These are phyloP conservation scores for Cyanocitta stelleri DNA, from an alignment of 2,113 vertebrate genomes.

Conservation along the genomic window DNA sequence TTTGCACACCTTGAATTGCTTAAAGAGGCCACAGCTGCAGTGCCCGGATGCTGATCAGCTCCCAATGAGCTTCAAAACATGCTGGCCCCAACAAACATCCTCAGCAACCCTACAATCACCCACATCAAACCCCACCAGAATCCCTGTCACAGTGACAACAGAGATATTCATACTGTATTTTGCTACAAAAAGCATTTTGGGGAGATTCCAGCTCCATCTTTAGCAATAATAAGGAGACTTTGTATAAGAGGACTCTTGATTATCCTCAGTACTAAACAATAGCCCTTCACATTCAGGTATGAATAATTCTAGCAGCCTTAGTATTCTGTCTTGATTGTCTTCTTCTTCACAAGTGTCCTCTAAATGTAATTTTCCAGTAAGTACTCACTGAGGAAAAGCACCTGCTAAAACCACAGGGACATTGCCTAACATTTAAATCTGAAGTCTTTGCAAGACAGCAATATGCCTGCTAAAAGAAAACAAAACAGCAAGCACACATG, in stretches of 20 bases:
- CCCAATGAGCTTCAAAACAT: not conserved
- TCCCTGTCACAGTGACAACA: not conserved
- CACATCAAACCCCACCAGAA: not conserved
- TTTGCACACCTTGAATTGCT: not conserved
- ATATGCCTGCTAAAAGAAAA: slow-evolving; percentile 3
- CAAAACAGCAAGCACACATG: not conserved
- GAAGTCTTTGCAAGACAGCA: slow-evolving; percentile 13
- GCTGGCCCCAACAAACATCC: not conserved
- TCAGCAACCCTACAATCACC: not conserved
- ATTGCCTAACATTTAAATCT: not conserved
- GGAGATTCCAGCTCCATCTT: not conserved
- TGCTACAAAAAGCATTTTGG: not conserved
- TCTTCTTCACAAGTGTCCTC: not conserved
- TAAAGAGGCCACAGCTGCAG: not conserved
- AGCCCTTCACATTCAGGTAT: not conserved
- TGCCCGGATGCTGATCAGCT: not conserved
- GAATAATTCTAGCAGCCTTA: not conserved
- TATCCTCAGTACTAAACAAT: not conserved
- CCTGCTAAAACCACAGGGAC: slow-evolving; percentile 1
- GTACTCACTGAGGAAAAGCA: not conserved
- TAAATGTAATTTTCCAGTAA: not conserved
- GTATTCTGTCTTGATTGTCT: not conserved
- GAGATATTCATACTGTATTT: not conserved
- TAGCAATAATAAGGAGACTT: not conserved
- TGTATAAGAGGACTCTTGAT: not conserved